Evolutionary conservation across 2,797 vertebrate genomes (phyloP).

Genomic region (Paedocypris micromegethes): DNA sequence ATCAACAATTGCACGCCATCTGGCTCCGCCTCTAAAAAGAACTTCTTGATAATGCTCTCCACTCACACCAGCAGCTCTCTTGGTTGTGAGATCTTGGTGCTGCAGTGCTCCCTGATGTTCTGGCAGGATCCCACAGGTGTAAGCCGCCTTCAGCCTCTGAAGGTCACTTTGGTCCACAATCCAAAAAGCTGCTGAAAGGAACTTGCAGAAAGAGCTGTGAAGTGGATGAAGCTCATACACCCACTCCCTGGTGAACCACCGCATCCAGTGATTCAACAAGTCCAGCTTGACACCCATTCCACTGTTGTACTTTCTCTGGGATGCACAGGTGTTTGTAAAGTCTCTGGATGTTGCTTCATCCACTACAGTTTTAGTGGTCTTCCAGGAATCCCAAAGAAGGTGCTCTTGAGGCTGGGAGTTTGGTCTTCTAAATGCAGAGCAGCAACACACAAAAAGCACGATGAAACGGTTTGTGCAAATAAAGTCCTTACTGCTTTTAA

Average conservation of each 20-base stretch:
- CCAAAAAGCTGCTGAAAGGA: slow-evolving; percentile 37
- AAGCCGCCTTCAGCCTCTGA: slow-evolving; percentile 24
- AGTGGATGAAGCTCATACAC: too few species aligned
- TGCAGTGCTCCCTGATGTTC: slow-evolving; percentile 24
- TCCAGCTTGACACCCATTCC: slow-evolving; percentile 37
- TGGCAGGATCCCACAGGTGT: slow-evolving; percentile 19
- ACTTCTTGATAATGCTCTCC: slow-evolving; percentile 21
- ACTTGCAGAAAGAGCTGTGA: slow-evolving; percentile 34
- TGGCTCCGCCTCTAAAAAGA: slow-evolving; percentile 16
- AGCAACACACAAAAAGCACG: slow-evolving; percentile 14
- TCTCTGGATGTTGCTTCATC: slow-evolving; percentile 14
- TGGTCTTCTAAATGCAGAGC: slow-evolving; percentile 25
- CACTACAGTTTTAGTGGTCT: not conserved
- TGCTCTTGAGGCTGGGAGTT: slow-evolving; percentile 10
- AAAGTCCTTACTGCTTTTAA: not conserved
- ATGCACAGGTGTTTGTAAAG: slow-evolving; percentile 26
- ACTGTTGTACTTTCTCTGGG: slow-evolving; percentile 2
- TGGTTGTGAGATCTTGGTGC: not conserved
- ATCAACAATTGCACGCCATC: too few species aligned
- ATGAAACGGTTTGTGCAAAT: not conserved
- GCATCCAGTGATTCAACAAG: too few species aligned
- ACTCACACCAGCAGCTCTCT: slow-evolving; percentile 24
- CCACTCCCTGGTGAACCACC: too few species aligned
- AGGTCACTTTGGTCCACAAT: slow-evolving; percentile 30
- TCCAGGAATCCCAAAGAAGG: slow-evolving; percentile 26